phyloP scores from a whole-genome alignment of 2,113 vertebrate genomes.

The Corythornis vintsioides region DNA sequence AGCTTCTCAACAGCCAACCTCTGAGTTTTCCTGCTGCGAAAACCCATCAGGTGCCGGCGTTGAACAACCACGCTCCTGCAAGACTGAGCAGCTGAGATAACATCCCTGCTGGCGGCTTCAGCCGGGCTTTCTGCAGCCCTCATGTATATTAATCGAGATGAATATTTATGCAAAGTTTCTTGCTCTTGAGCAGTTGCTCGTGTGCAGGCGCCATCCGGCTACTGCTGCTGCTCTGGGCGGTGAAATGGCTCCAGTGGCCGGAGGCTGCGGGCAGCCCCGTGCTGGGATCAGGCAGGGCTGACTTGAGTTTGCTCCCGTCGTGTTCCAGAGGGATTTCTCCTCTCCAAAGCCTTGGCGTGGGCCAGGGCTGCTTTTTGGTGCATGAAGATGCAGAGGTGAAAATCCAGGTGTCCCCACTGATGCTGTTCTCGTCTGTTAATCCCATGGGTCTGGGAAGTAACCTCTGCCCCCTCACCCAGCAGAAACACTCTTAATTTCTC shows the following conservation, averaged over 20 bases:
- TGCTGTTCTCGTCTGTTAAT: not conserved
- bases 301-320: not conserved
- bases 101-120: not conserved
- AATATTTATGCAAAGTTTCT: slow-evolving; percentile 71
- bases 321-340: not conserved
- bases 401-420: rapidly evolving
- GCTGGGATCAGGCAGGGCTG: not conserved
- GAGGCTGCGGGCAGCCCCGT: not conserved
- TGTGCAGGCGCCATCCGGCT: not conserved
- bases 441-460: not conserved
- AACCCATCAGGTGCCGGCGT: not conserved
- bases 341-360: not conserved
- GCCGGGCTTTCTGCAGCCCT: slow-evolving; percentile 56
- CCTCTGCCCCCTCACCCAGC: rapidly evolving
- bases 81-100: not conserved
- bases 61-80: not conserved
- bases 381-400: not conserved
- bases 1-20: not conserved
- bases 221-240: not conserved
- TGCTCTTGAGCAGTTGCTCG: not conserved
- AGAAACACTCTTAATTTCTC: not conserved
- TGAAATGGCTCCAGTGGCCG: not conserved
- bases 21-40: not conserved
- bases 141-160: slow-evolving; percentile 75
- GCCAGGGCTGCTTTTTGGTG: not conserved